Percentiles rank a stretch among this genome's conserved stretches.
Evolutionary conservation across 2,113 vertebrate genomes (phyloP).

Genomic region (Oreochromis spilurus): DNA sequence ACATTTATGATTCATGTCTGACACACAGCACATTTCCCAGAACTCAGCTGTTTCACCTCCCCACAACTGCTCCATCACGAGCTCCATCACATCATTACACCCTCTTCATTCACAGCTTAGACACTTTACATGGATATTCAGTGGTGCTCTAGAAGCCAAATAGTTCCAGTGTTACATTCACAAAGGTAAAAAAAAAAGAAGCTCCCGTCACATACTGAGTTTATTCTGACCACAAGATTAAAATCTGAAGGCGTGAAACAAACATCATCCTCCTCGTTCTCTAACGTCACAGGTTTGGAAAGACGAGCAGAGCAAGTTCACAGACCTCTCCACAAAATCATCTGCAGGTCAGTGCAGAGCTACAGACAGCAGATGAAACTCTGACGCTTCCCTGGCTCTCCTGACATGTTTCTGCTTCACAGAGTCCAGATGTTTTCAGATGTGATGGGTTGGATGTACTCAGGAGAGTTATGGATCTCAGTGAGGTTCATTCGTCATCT

Average conservation of each 20-base stretch:
- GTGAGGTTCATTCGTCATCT: no score
- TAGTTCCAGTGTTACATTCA: neutral
- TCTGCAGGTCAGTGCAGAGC: neutral
- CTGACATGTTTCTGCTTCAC: neutral
- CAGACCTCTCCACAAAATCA: neutral
- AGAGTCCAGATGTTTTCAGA: neutral
- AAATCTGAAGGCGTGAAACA: neutral
- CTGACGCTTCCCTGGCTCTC: neutral
- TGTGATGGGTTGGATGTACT: neutral
- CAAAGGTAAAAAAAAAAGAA: neutral
- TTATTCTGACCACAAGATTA: neutral
- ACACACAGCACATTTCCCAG: neutral
- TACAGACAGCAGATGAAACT: neutral
- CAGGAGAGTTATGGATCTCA: no score
- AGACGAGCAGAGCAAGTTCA: neutral
- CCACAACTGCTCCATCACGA: neutral
- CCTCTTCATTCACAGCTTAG: neutral
- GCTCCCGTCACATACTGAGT: neutral
- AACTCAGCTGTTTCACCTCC: neutral
- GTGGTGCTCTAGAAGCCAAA: neutral
- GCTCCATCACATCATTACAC: neutral
- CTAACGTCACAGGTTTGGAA: neutral
- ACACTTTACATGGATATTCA: neutral
- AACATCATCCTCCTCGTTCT: neutral
- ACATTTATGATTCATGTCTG: neutral